Base-by-base conservation (phyloP, 2,113 vertebrate species). In the Trematocara marginatum region DNA sequence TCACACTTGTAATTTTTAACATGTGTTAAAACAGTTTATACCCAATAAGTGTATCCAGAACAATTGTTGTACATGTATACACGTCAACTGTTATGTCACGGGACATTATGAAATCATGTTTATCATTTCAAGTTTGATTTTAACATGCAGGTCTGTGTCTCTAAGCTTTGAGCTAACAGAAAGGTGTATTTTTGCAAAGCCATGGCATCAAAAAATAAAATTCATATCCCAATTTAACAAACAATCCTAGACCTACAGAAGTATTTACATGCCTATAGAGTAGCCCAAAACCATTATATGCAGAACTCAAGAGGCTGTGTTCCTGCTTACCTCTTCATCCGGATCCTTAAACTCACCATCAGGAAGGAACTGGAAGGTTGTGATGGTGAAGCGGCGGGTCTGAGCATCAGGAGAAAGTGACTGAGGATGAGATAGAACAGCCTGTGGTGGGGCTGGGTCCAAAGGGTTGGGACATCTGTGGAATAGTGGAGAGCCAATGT, bases 291-390 rank as follows among this genome's bases (percentile, higher is more conserved):
- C 26, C 69, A 76, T 76, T 49, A 49, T 31, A 18, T 76, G 45
- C 26, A 49, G 42, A 49, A 18, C 71, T 76, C 26, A 76, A 76
- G 69, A n/a, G 38, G 6, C 34, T 34, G 34, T 35, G 6, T 40
- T 45, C 9, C 51, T 79, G 9, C 83, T 88, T 83, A 96, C 96
- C 95, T 96, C 96, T 66, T 96, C 95, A 5, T 94, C 71, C 5
- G 34, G 78, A 51, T 91, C 86, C 34, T 92, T 64, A 16, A 83
- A 54, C 5, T 92, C 86, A 5, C 86, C 86, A 74, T 91, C 84
- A 29, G 88, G 84, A 29, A 96, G 93, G 81, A 96, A 97, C 92
- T 96, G 96, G 87, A 97, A 97, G 16, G 96, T 96, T 74, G 82
- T 94, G 86, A 97, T 88, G 7, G 95, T 96, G 91, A 96, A 96